Base-by-base conservation (phyloP, 2,888 invertebrate species). In the Ornithoptera alexandrae region DNA sequence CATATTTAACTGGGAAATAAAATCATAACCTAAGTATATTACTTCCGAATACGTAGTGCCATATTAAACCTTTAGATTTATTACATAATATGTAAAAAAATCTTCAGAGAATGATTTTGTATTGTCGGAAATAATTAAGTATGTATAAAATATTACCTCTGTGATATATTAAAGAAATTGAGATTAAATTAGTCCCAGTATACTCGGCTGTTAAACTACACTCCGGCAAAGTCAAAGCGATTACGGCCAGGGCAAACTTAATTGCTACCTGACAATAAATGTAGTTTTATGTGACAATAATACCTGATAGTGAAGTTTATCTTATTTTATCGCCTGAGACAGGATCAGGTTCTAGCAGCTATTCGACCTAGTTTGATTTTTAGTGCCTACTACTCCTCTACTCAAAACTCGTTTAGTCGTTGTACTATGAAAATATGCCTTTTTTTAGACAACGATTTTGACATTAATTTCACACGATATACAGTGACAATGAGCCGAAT, bases 181-280 rank as follows among this genome's bases (percentile, higher is more conserved):
- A 50, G 17, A 50, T 50, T 50, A 50, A 18, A 50, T 50, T 50
- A 50, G 50, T 50, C 50, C 4, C 50, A 18, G 15, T 50, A 15
- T 18, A 50, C 50, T 50, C 18, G 50, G 50, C 18, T 50, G 50
- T 50, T 50, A 50, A 50, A 50, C 50, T 50, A 17, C 50, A 57
- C 8, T 53, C 53, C 6, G 18, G 57, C 57, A 20, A 15, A 57
- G 57, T 57, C 57, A 22, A 57, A 57, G 57, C 57, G 18, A 57
- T 57, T 57, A 20, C 20, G n/a, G 57, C 57, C 18, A 20, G 18
- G 57, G 57, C 57, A 20, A 57, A 57, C 57, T 57, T 57, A 57
- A 57, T 57, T 57, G 57, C 57, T 20, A 57, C 57, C 57, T 20
- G 57, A 22, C 50, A 50, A 50, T 50, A 50, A 50, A 50, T 50